A percentile compares a stretch with the other conserved stretches of the same genome.
Evolutionary conservation across 2,113 vertebrate genomes (phyloP).

Genomic region (Columbina picui): DNA sequence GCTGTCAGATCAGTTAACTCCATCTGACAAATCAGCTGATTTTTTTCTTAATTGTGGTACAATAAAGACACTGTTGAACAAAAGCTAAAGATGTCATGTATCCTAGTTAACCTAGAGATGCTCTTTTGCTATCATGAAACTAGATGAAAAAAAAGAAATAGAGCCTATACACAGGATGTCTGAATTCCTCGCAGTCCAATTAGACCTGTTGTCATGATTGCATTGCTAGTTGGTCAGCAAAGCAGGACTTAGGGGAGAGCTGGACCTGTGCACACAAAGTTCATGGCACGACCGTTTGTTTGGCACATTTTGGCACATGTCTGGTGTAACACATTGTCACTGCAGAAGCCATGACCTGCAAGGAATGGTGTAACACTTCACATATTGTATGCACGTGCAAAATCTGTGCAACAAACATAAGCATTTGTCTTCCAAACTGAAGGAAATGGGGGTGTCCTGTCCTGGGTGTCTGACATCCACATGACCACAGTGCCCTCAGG

Average conservation of each 20-base stretch:
- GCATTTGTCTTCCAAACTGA: not conserved
- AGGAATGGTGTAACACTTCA: not conserved
- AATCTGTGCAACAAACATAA: fast-evolving
- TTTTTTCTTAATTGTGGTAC: not conserved
- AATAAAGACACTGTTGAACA: not conserved
- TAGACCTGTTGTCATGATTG: not conserved
- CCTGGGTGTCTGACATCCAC: too few relatives aligned
- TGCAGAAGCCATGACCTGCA: not conserved
- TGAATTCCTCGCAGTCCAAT: not conserved
- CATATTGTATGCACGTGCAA: fast-evolving
- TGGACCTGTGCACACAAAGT: not conserved
- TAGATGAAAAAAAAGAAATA: not conserved
- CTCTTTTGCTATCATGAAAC: not conserved
- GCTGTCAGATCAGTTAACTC: not conserved
- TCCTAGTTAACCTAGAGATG: not conserved
- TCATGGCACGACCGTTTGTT: fast-evolving
- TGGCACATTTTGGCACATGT: fast-evolving
- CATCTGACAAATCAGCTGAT: not conserved
- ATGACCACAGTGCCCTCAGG: not conserved
- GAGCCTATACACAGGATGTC: fast-evolving
- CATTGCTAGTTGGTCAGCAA: not conserved
- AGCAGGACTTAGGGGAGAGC: not conserved
- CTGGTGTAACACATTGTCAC: fast-evolving
- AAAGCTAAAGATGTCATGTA: not conserved
- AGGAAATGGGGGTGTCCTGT: not conserved